A percentile compares a stretch with the other conserved stretches of the same genome.
These are phyloP conservation scores for Chaenocephalus aceratus DNA, from an alignment of 2,113 vertebrate genomes.

Conservation along the genomic window DNA sequence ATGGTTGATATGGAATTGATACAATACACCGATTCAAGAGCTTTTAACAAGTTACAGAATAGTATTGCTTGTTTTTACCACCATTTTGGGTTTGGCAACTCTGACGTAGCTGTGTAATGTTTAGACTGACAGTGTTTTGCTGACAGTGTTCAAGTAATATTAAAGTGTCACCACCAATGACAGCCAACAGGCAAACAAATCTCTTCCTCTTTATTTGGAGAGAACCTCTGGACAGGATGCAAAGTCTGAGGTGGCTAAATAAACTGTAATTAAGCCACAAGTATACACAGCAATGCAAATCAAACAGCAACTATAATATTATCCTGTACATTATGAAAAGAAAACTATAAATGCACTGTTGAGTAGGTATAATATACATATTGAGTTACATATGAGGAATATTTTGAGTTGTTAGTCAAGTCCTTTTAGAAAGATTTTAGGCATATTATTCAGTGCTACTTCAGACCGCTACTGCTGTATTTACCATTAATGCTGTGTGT, in stretches of 20 bases:
- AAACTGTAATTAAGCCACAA: not conserved
- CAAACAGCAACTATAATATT: not conserved
- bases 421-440: not conserved
- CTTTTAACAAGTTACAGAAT: not conserved
- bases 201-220: not conserved
- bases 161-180: conserved; percentile 2
- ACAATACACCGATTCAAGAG: not conserved
- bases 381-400: not conserved
- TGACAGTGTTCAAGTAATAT: not conserved
- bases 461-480: not conserved
- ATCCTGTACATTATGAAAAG: not conserved
- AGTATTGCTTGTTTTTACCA: not conserved
- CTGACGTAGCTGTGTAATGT: not conserved
- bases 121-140: not conserved
- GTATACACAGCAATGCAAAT: not conserved
- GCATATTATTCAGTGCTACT: not conserved
- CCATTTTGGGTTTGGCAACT: not conserved
- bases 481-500: not conserved
- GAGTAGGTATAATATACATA: not conserved
- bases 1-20: not conserved
- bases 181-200: conserved; percentile 3
- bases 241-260: not conserved
- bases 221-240: conserved; percentile 1
- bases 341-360: not conserved
- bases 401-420: not conserved